Evolutionary conservation across 2,113 vertebrate genomes (phyloP).

Genomic region (Rhea americana): DNA sequence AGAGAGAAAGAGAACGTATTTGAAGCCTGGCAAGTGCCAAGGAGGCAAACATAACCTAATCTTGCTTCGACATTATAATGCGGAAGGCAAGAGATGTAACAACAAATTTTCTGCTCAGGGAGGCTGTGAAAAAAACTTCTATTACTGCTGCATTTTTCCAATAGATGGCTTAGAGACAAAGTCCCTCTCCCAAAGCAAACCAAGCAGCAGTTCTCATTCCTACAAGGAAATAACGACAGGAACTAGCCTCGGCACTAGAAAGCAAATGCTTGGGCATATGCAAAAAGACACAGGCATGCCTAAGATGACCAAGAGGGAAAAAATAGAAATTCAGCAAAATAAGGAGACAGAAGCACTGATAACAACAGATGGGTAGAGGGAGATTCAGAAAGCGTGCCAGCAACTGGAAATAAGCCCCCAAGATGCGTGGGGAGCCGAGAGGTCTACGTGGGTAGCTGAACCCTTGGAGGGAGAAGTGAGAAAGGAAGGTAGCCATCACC

Average conservation of each 20-base stretch:
- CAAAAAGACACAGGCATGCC: not conserved
- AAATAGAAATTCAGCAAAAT: constrained; percentile 53
- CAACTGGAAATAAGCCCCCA: constrained; percentile 42
- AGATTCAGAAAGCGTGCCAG: constrained; percentile 54
- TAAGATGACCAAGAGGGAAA: constrained; percentile 7
- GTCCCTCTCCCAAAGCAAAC: not conserved
- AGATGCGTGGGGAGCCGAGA: not conserved
- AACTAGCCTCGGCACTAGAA: constrained; percentile 28
- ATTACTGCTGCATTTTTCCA: not conserved
- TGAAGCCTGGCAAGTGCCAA: not conserved
- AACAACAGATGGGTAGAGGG: constrained; percentile 54
- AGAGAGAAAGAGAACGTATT: not conserved
- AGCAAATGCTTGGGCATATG: constrained; percentile 14
- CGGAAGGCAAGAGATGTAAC: not conserved
- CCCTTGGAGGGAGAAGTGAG: not conserved
- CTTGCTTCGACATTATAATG: accelerated
- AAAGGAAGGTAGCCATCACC: accelerated
- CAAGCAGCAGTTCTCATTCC: not conserved
- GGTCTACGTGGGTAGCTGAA: not conserved
- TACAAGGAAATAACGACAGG: not conserved
- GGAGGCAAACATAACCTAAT: not conserved
- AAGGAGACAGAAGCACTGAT: constrained; percentile 40
- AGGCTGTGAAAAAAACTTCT: not conserved
- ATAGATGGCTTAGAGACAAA: not conserved
- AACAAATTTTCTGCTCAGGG: not conserved